A percentile compares a stretch with the other conserved stretches of the same genome.
Conservation (phyloP, 1,140 invertebrate genomes). For the Scaptomyza graminum region DNA sequence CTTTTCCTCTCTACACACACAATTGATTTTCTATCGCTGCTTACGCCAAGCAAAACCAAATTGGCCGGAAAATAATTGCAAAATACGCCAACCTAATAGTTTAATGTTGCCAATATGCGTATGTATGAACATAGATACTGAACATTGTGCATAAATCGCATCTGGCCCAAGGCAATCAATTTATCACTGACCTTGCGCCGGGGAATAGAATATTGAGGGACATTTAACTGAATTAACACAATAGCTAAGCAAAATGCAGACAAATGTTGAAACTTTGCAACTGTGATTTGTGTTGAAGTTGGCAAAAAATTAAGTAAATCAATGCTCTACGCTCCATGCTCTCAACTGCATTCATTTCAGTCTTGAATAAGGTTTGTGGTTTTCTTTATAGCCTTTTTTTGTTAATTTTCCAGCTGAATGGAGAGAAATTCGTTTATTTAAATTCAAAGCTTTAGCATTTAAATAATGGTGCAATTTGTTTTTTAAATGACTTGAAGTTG, state of each 20-base stretch:
- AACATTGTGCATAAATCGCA: slow-evolving; percentile 14
- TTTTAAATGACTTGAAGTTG: too few species aligned
- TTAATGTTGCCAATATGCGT: slow-evolving; percentile 21
- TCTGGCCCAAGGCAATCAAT: slow-evolving; percentile 15
- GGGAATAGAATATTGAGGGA: not conserved
- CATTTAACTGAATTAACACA: slow-evolving; percentile 16
- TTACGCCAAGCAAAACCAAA: slow-evolving; percentile 60
- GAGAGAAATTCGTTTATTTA: too few species aligned
- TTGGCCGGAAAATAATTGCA: slow-evolving; percentile 76
- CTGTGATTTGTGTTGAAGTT: slow-evolving; percentile 12
- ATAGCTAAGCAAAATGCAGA: slow-evolving; percentile 14
- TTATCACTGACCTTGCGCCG: not conserved
- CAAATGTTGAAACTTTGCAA: slow-evolving; percentile 2
- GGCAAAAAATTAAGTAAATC: not conserved
- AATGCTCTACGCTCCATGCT: not conserved
- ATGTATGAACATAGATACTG: slow-evolving; percentile 3
- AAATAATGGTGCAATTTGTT: too few species aligned
- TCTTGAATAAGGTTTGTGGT: not conserved
- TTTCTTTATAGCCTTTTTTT: not conserved
- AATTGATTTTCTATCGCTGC: slow-evolving; percentile 68
- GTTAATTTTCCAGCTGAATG: not conserved
- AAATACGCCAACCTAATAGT: slow-evolving; percentile 46
- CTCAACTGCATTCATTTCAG: not conserved
- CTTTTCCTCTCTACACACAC: slow-evolving; percentile 46
- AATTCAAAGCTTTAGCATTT: too few species aligned